Evolutionary conservation across 2,113 vertebrate species (phyloP).

Genomic region (Corythaixoides concolor): DNA sequence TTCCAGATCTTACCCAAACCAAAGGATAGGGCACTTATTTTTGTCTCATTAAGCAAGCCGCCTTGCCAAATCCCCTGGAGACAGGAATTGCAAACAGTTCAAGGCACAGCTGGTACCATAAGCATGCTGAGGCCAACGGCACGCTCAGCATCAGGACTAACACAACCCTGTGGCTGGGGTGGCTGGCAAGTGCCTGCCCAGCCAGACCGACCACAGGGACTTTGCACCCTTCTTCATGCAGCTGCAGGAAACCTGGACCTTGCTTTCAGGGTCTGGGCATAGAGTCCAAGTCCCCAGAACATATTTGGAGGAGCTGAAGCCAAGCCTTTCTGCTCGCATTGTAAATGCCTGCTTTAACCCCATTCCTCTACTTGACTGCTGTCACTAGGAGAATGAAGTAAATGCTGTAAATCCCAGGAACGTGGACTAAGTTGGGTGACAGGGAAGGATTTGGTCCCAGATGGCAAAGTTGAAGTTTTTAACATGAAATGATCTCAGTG

Average conservation of each 20-base stretch:
- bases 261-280: neutral
- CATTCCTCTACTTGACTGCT: neutral
- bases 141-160: neutral
- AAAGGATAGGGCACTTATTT: neutral
- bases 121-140: neutral
- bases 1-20: neutral
- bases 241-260: neutral
- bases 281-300: neutral
- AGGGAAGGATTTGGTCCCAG: neutral
- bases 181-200: neutral
- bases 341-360: neutral
- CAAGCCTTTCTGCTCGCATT: neutral
- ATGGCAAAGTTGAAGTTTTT: neutral
- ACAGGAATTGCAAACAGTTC: neutral
- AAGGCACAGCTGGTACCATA: neutral
- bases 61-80: neutral
- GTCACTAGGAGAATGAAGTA: fast-evolving
- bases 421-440: too few species aligned
- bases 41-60: neutral
- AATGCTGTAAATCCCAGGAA: neutral
- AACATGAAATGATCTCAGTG: neutral
- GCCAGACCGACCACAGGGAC: neutral
- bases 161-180: neutral
- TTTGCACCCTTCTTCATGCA: neutral
- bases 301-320: fast-evolving